Percentiles rank a stretch among this genome's conserved stretches.
Evolutionary conservation across 1,140 invertebrate genomes (phyloP).

Genomic region (Pachyrhynchus sulphureomaculatus): DNA sequence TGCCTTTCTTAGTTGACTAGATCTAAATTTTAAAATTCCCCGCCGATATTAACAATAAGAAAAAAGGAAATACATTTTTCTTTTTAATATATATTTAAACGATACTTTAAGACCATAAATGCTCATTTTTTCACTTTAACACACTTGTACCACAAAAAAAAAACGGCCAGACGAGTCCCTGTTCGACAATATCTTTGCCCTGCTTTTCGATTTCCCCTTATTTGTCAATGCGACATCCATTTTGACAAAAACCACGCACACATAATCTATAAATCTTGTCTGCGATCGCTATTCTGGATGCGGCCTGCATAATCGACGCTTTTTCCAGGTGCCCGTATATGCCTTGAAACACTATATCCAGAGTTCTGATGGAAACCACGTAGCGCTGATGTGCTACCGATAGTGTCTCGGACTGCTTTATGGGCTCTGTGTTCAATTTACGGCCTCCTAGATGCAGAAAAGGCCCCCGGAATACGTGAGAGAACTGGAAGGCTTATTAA

Average conservation of each 20-base stretch:
- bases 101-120: too few species aligned
- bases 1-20: too few species aligned
- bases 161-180: not conserved
- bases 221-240: not conserved
- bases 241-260: conserved; percentile 4
- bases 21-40: too few species aligned
- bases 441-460: conserved; percentile 38
- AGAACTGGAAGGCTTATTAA: conserved; percentile 18
- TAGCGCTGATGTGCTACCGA: conserved; percentile 43
- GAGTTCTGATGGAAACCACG: conserved; percentile 44
- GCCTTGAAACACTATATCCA: conserved; percentile 34
- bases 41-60: too few species aligned
- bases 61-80: too few species aligned
- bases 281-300: not conserved
- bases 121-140: too few species aligned
- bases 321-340: conserved; percentile 7
- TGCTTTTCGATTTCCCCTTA: not conserved
- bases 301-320: conserved; percentile 30
- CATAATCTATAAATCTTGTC: conserved; percentile 11
- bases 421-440: conserved; percentile 44
- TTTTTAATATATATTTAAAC: too few species aligned
- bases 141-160: not conserved
- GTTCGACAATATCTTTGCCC: not conserved
- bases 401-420: conserved; percentile 47
- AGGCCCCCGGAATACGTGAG: conserved; percentile 40